Conservation (phyloP, 2,888 invertebrate genomes). For the Parnassius glacialis region DNA sequence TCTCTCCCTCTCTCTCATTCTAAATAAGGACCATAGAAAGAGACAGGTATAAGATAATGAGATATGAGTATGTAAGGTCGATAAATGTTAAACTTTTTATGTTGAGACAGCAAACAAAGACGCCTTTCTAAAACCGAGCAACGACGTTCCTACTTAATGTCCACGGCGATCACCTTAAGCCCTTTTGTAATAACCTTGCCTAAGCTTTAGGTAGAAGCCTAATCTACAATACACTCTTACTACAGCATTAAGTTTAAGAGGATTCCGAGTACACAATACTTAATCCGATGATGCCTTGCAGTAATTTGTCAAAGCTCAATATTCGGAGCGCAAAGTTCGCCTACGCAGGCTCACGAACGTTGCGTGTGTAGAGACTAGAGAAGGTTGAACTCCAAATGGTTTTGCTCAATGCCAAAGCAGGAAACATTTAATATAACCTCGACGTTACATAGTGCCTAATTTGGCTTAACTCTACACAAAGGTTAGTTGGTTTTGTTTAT, state of each 20-base stretch:
- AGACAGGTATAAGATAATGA: too few species aligned
- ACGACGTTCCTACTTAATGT: too few species aligned
- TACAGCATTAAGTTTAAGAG: not conserved
- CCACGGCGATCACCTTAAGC: not conserved
- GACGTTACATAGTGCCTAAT: not conserved
- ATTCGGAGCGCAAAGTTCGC: not conserved
- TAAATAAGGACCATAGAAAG: too few species aligned
- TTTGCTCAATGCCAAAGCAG: not conserved
- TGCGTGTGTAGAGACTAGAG: not conserved
- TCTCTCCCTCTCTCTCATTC: too few species aligned
- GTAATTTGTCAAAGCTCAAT: not conserved
- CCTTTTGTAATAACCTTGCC: not conserved
- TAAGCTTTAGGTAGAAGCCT: not conserved
- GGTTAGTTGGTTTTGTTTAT: too few species aligned
- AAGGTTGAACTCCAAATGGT: too few species aligned
- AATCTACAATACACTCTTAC: not conserved
- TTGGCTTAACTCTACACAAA: not conserved
- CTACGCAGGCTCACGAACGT: not conserved
- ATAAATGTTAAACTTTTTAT: too few species aligned
- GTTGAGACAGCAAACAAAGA: too few species aligned
- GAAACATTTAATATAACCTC: not conserved
- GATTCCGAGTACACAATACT: not conserved
- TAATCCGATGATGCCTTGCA: not conserved
- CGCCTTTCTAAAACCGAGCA: too few species aligned
- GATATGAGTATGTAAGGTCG: too few species aligned